Evolutionary conservation across 2,797 vertebrate genomes (phyloP), one percentile per base, ranked within the genome.

Genomic region (Danio albolineatus): DNA sequence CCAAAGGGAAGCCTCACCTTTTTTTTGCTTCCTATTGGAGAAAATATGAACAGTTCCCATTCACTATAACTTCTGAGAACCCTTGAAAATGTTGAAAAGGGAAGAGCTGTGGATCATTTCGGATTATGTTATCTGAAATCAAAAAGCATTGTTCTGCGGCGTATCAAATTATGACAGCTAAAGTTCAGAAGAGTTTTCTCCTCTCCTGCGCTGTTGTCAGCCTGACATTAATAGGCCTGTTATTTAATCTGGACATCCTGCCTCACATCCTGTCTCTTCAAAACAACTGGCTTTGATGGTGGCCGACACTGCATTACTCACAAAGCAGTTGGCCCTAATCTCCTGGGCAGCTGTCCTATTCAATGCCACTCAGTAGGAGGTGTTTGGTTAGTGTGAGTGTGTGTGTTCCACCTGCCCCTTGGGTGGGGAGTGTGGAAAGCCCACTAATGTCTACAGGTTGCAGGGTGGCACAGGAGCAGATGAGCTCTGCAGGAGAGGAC

Each of bases 271-370:
- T 79, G 78, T 57, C 90, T 85, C 90, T 86, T 92, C 89, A 92
- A 90, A 89, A 90, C 91, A 86, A 87, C 79, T 66, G 83, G 88
- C 90, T 93, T 92, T 92, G 90, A 94, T 91, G 86, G 89, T 89
- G 89, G 85, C 87, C 86, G 87, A 88, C 87, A 88, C 88, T 85
- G 54, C 86, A 90, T 89, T 85, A 82, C 84, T 88, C 81, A 90
- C 89, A 91, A 90, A 89, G 87, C 89, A 89, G 89, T 91, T 85
- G 80, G 86, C 89, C 83, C 87, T 93, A 92, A 93, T 92, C 91
- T 92, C 88, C 82, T 77, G 81, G 89, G 91, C 93, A 94, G 92
- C 92, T 94, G 93, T 86, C 89, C 89, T 86, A 92, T 92, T 94
- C 90, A 92, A 73, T 71, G 84, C 85, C 84, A 78, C 77, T 82